Conservation (phyloP, 2,797 vertebrate species). For the Momotus momota region DNA sequence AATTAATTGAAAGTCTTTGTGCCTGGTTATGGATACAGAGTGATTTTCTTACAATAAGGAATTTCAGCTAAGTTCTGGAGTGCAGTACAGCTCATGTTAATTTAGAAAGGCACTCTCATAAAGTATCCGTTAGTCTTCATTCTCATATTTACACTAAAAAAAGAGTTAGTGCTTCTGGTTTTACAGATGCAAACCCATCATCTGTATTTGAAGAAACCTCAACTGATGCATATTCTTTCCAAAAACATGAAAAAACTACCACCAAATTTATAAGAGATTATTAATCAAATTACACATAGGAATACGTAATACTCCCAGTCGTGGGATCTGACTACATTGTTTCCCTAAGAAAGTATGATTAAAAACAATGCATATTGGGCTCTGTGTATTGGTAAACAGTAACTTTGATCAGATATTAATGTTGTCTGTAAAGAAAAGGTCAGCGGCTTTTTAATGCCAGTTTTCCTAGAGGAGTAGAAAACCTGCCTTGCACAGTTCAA, state of each 20-base stretch:
- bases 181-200: neutral
- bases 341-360: neutral
- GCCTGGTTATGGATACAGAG: neutral
- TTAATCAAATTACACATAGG: slow-evolving; percentile 12
- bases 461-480: slow-evolving; percentile 15
- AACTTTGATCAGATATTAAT: neutral
- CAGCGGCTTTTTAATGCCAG: neutral
- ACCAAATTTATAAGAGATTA: neutral
- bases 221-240: neutral
- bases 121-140: neutral
- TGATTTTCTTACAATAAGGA: neutral
- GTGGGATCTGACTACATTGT: neutral
- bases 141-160: neutral
- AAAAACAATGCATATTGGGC: neutral
- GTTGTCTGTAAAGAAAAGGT: slow-evolving; percentile 4
- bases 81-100: neutral
- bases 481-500: neutral
- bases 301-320: neutral
- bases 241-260: neutral
- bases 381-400: neutral
- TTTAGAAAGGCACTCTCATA: neutral
- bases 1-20: neutral
- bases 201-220: neutral
- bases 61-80: neutral
- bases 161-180: neutral